Evolutionary conservation across 2,797 vertebrate genomes (phyloP), one percentile per base, ranked within the genome.

Genomic region (Muraenolepis orangiensis): DNA sequence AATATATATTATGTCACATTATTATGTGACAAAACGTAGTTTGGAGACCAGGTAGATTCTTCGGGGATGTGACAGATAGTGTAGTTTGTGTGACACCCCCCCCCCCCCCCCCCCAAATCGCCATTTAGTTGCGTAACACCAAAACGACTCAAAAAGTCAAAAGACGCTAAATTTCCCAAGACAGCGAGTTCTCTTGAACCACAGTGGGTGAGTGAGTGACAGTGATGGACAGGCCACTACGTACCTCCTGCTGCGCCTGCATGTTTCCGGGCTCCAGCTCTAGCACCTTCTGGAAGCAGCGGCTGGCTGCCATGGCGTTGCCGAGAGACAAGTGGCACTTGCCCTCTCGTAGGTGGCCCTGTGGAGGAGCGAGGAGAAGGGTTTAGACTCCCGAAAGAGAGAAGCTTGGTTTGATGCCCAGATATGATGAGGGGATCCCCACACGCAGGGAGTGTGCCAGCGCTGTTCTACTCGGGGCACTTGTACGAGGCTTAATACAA

Each of bases 311-410:
- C 96, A 96, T 96, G 87, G 95, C 96, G 20, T 98, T 98, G 69
- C 97, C 97, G 36, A 98, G 86, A 61, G 94, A 96, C 42, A 98
- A 90, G 78, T 98, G 97, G 85, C 97, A 98, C 86, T 98, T 98
- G 73, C 96, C 97, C 86, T 98, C 96, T 82, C 96, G 94, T 20
- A 98, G 93, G 74, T 98, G 96, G 73, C 97, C 97, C 97, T 98
- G 84, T 38, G 16, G 28, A n/a, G 74, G 20, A 74, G 2, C 6
- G 32, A 51, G 2, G 10, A 0, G 1, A 73, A 67, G 29, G 57
- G 57, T 64, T 64, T 26, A 4, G 26, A 64, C 57, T 26, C 18
- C n/a, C n/a, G n/a, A n/a, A n/a, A 13, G 13, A 29, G 14, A 14
- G 66, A 6, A 7, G 30, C 29, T 30, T 67, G 66, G 12, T 30